Conservation (phyloP, 2,888 invertebrate genomes). For the Stegophylla sp. region DNA sequence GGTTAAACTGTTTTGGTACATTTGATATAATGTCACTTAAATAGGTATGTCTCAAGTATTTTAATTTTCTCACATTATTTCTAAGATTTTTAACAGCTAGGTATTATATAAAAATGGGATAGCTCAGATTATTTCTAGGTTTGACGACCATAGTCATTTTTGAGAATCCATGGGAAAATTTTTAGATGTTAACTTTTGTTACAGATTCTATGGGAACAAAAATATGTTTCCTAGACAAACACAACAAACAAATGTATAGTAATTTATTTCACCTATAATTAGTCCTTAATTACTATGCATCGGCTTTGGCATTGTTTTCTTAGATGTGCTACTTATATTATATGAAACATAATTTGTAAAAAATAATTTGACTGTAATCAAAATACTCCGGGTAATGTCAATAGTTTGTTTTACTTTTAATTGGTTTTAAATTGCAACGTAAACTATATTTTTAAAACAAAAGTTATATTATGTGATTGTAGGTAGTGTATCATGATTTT, state of each 20-base stretch:
- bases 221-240: constrained; percentile 30
- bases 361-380: constrained; percentile 19
- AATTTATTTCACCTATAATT: constrained; percentile 45
- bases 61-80: constrained; percentile 24
- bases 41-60: not conserved
- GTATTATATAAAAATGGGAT: not conserved
- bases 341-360: constrained; percentile 12
- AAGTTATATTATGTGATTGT: no score
- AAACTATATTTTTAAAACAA: no score
- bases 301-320: constrained; percentile 18
- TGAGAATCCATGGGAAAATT: constrained; percentile 44
- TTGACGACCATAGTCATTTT: constrained; percentile 37
- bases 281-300: constrained; percentile 38
- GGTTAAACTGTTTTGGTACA: not conserved
- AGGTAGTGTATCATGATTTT: no score
- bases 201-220: constrained; percentile 55
- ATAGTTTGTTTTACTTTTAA: constrained; percentile 1
- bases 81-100: constrained; percentile 20
- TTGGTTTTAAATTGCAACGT: not conserved
- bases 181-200: constrained; percentile 33
- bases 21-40: not conserved
- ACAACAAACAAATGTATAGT: constrained; percentile 29
- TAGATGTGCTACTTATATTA: constrained; percentile 43
- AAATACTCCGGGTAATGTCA: constrained; percentile 5
- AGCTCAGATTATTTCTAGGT: constrained; percentile 23